Evolutionary conservation across 2,888 invertebrate genomes (phyloP), one percentile per base, ranked within the genome.

Genomic region (Drosophila atripex): DNA sequence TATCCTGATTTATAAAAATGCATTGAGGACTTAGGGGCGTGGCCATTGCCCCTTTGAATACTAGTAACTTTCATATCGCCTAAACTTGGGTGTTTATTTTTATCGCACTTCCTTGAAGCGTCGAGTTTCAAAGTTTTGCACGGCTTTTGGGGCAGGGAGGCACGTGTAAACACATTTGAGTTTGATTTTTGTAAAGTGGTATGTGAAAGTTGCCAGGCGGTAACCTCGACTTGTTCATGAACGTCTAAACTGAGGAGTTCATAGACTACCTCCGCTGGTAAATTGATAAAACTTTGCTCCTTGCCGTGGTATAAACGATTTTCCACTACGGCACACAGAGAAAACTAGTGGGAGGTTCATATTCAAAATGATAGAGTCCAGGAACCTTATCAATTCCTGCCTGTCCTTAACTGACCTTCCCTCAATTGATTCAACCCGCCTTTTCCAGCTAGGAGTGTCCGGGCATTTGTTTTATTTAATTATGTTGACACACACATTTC

Each of bases 81-180:
- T 35, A 41, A 63, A 73, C 51, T 71, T 65, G 38, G 32, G 51
- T 73, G 74, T 73, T 74, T 73, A 74, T 69, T 73, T 74, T 73
- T 73, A 73, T 73, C 73, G 60, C 69, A 69, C 69, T 73, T 73
- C 75, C 73, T 53, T 57, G 60, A 59, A 52, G 56, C 64, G 73
- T 49, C 53, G 52, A 55, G 63, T 71, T 59, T 50, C 21, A 55
- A 71, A 71, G 66, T 71, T 71, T 73, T 38, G 30, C 41, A 45
- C 45, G 30, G 32, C 14, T 50, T n/a, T 16, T 25, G 11, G 11
- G 16, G 38, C 1, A 8, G 46, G 41, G 8, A 16, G 38, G 45
- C 47, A 54, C 50, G 73, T 64, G 73, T 54, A 55, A 58, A 54
- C 51, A 65, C 50, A 52, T 55, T 30, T 39, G 35, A 49, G 51